A percentile compares a stretch with the other conserved stretches of the same genome.
Conservation (phyloP, 2,113 vertebrate species). For the Saguinus imperator region DNA sequence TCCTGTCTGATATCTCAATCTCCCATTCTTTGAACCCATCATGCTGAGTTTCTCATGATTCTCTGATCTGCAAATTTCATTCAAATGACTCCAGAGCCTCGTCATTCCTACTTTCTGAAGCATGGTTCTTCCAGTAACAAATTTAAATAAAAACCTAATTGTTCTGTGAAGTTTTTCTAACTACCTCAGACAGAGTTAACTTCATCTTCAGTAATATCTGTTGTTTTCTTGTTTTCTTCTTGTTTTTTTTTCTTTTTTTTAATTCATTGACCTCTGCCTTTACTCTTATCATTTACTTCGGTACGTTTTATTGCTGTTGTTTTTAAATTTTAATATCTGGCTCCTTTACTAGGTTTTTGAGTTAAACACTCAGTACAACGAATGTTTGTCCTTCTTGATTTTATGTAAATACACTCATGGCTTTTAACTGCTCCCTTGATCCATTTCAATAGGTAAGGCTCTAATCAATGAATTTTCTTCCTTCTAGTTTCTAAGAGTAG, state of each 20-base stretch:
- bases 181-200: not conserved
- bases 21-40: not conserved
- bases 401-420: not conserved
- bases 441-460: not conserved
- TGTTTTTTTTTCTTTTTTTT: not conserved
- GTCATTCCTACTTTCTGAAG: not conserved
- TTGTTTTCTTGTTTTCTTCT: not conserved
- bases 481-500: not conserved
- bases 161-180: not conserved
- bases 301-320: not conserved
- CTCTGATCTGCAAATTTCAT: not conserved
- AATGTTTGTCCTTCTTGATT: not conserved
- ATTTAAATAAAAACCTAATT: not conserved
- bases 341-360: not conserved
- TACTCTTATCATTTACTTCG: not conserved
- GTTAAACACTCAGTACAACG: not conserved
- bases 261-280: not conserved
- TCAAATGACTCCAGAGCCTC: not conserved
- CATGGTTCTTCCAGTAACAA: not conserved
- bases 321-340: not conserved
- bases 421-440: not conserved
- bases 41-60: not conserved
- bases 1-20: not conserved
- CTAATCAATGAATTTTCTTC: not conserved
- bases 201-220: not conserved